These are phyloP conservation scores for Parapristionchus giblindavisi DNA, from an alignment of 2,888 invertebrate genomes.

Conservation along the genomic window DNA sequence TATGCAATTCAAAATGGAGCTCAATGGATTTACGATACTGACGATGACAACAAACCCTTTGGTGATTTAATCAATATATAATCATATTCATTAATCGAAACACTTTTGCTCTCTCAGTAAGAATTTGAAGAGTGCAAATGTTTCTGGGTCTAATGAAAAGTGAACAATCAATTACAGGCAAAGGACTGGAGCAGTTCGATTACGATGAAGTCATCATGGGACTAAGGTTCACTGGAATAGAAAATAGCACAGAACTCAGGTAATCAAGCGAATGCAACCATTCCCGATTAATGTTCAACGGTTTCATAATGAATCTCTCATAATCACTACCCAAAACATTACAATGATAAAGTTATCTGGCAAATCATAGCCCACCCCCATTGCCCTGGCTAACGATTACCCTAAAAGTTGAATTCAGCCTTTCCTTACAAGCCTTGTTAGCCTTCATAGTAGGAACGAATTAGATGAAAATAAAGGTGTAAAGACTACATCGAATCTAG, in stretches of 20 bases:
- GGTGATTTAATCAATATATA: constrained; percentile 17
- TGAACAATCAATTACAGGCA: constrained; percentile 33
- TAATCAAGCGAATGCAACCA: neutral
- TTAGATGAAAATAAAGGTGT: no score
- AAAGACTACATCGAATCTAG: no score
- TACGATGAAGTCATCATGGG: constrained; percentile 39
- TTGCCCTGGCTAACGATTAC: no score
- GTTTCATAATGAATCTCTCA: neutral
- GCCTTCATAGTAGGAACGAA: no score
- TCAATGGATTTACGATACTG: constrained; percentile 50
- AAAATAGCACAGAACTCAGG: neutral
- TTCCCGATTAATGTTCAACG: neutral
- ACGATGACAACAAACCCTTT: constrained; percentile 47
- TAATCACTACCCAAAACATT: no score
- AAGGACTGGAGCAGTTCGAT: constrained; percentile 48
- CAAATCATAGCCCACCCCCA: no score
- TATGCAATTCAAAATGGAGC: constrained; percentile 49
- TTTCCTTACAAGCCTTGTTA: no score
- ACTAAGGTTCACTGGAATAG: constrained; percentile 40
- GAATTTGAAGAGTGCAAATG: neutral
- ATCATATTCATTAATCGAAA: no score
- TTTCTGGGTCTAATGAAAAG: no score
- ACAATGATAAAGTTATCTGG: no score
- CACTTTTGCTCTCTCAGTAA: neutral
- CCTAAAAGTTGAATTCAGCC: no score